Percentiles rank a stretch among this genome's conserved stretches.
Evolutionary conservation across 1,140 invertebrate genomes (phyloP).

Genomic region (Aplysia californica): DNA sequence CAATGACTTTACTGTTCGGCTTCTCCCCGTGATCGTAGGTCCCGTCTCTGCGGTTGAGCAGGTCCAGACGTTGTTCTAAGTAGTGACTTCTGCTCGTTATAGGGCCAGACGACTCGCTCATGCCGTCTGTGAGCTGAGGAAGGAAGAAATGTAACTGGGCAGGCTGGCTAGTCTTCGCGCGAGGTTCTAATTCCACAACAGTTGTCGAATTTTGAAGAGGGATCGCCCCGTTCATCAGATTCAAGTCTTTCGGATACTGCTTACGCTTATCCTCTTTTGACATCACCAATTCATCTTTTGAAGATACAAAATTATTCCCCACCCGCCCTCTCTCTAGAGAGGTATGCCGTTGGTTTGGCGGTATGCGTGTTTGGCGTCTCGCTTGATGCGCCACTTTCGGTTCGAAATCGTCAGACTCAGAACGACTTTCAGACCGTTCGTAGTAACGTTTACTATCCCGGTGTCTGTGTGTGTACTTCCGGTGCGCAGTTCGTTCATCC

Average conservation of each 20-base stretch:
- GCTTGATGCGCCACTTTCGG: too few species aligned
- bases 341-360: neutral
- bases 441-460: neutral
- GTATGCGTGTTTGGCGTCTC: too few species aligned
- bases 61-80: neutral
- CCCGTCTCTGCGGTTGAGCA: neutral
- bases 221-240: neutral
- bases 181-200: neutral
- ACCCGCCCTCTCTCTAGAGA: neutral
- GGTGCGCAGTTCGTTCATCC: neutral
- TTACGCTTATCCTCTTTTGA: neutral
- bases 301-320: too few species aligned
- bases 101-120: neutral
- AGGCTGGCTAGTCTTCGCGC: neutral
- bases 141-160: conserved; percentile 6
- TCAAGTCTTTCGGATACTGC: neutral
- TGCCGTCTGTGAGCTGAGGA: neutral
- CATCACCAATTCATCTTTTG: too few species aligned
- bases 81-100: neutral
- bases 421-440: neutral
- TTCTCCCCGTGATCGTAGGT: too few species aligned
- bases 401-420: too few species aligned
- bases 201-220: neutral
- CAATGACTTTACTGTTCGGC: neutral
- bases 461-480: neutral